phyloP scores from a whole-genome alignment of 2,113 vertebrate species.

The Rousettus leschenaultii region DNA sequence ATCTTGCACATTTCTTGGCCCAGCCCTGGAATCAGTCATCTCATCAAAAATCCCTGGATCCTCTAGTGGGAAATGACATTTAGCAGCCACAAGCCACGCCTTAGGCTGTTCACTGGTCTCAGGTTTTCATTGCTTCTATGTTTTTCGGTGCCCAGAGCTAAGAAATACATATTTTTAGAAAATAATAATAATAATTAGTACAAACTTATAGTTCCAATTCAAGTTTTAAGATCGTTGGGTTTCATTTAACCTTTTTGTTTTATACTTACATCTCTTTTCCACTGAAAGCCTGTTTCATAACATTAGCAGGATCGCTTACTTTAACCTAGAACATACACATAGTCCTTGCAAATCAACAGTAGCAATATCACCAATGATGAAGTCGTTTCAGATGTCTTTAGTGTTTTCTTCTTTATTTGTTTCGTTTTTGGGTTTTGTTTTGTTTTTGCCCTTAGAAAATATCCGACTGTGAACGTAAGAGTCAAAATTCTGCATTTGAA shows the following conservation, averaged over 20 bases:
- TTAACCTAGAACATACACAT: not conserved
- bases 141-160: not conserved
- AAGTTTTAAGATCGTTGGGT: not conserved
- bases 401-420: not conserved
- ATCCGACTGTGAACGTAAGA: not conserved
- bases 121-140: not conserved
- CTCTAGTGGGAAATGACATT: not conserved
- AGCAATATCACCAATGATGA: not conserved
- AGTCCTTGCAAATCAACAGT: not conserved
- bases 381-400: not conserved
- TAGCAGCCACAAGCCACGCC: not conserved
- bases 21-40: not conserved
- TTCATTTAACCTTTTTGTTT: not conserved
- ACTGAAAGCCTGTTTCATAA: not conserved
- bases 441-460: not conserved
- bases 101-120: not conserved
- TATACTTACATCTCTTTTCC: not conserved
- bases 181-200: not conserved
- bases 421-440: not conserved
- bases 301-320: not conserved
- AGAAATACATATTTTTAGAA: not conserved
- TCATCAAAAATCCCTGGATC: not conserved
- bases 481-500: not conserved
- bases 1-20: not conserved
- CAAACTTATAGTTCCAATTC: not conserved